Percentiles rank a stretch among this genome's conserved stretches.
Evolutionary conservation across 2,113 vertebrate genomes (phyloP).

Genomic region (Cisticola juncidis): DNA sequence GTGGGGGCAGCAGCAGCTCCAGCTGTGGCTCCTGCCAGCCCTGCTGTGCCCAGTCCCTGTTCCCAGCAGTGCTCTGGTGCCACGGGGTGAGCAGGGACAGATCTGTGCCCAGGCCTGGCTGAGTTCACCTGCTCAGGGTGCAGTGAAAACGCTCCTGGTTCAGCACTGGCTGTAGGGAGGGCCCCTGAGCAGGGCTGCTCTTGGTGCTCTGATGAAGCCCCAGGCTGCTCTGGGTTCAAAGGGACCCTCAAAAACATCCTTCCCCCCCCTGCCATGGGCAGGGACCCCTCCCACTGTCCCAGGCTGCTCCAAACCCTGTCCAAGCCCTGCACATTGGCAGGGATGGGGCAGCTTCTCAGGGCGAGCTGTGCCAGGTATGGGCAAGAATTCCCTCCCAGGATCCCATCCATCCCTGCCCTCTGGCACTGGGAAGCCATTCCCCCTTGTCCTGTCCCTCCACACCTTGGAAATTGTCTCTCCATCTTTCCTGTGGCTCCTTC

Average conservation of each 20-base stretch:
- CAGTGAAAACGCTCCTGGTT: fast-evolving
- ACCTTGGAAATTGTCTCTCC: not conserved
- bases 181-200: not conserved
- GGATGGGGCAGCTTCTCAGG: not conserved
- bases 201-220: fast-evolving
- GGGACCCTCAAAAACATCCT: not conserved
- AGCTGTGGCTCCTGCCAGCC: not conserved
- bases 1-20: not conserved
- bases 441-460: not conserved
- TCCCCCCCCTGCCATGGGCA: not conserved
- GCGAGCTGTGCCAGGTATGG: not conserved
- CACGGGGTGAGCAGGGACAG: fast-evolving
- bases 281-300: not conserved
- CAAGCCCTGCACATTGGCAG: not conserved
- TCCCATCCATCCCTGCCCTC: not conserved
- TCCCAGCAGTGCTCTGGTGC: not conserved
- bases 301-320: not conserved
- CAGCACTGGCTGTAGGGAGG: fast-evolving
- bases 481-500: not conserved
- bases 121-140: fast-evolving
- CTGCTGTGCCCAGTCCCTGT: not conserved
- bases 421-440: not conserved
- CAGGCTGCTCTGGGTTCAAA: not conserved
- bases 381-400: not conserved
- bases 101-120: fast-evolving